These are phyloP conservation scores for Hyles euphorbiae DNA, from an alignment of 1,140 invertebrate genomes.

Conservation along the genomic window DNA sequence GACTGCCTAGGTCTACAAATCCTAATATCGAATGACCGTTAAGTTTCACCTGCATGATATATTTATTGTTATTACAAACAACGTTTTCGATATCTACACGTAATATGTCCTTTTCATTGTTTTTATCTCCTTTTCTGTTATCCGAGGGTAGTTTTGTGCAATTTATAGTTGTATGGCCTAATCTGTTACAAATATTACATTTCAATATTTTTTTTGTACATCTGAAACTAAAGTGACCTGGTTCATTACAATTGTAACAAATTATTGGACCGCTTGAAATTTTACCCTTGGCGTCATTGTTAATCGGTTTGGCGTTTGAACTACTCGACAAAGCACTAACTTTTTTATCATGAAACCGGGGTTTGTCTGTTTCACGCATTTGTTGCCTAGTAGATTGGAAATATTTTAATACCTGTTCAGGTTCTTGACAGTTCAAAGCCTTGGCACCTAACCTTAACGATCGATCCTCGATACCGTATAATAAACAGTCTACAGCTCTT, in stretches of 20 bases:
- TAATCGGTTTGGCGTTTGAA: too few relatives aligned
- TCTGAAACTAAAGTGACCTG: slow-evolving; percentile 28
- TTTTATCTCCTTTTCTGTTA: background rate
- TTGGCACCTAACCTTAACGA: slow-evolving; percentile 26
- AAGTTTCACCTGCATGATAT: too few relatives aligned
- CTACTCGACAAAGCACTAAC: too few relatives aligned
- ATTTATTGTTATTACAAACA: too few relatives aligned
- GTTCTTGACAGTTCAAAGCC: slow-evolving; percentile 22
- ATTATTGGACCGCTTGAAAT: slow-evolving; percentile 3
- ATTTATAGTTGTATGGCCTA: slow-evolving; percentile 16
- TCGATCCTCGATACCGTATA: slow-evolving; percentile 32
- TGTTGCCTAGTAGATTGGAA: slow-evolving; percentile 13
- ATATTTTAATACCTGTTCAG: slow-evolving; percentile 27
- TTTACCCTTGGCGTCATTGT: too few relatives aligned
- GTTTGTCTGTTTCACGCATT: too few relatives aligned
- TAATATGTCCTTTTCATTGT: too few relatives aligned
- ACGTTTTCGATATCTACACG: too few relatives aligned
- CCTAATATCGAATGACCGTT: too few relatives aligned
- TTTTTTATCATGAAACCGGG: too few relatives aligned
- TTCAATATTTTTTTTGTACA: slow-evolving; percentile 24
- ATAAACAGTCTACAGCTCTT: slow-evolving; percentile 28
- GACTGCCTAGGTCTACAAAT: too few relatives aligned
- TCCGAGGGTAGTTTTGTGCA: slow-evolving; percentile 16
- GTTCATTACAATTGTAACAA: slow-evolving; percentile 31
- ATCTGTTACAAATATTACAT: slow-evolving; percentile 19